Evolutionary conservation across 2,888 invertebrate species (phyloP), one percentile per base, ranked within the genome.

Genomic region (Philereme transversata): DNA sequence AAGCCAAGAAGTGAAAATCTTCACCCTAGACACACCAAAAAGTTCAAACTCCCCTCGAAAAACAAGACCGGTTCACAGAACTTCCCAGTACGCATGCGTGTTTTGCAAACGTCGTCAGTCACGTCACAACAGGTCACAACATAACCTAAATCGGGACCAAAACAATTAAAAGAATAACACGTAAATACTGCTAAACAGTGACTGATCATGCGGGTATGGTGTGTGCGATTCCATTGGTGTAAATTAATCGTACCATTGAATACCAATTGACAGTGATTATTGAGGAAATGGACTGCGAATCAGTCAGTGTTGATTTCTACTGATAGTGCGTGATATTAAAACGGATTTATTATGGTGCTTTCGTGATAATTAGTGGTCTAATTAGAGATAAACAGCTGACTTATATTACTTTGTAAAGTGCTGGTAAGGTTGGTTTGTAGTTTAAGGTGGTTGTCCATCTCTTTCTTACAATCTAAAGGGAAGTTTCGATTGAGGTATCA

Each of bases 201-300:
- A 51, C 53, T 62, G 61, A 57, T 53, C 46, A 40, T 51, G 45
- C 71, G 67, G 69, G 65, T 68, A 64, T 51, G 57, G 64, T 66
- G 62, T 52, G 47, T 60, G 47, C 46, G 48, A 6, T 57, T 6
- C 60, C 56, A 67, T 69, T 67, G 67, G 64, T 61, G 67, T 65
- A 60, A 54, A 70, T 57, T 35, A 53, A 75, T 82, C 80, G 75
- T 50, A 77, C 78, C 74, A 83, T 77, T 62, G 67, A 64, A 50
- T 55, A 60, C 65, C 67, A 79, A 82, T 81, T 77, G 75, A 72
- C 50, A 22, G 49, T 65, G 8, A 59, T 67, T 61, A 65, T 68
- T 33, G 55, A 22, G 55, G 33, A 46, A 55, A 43, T 46, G 36
- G 36, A 4, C 50, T 49, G 46, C 57, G 41, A 57, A 38, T 38